These are phyloP conservation scores for Phaonia tiefii DNA, from an alignment of 2,888 invertebrate genomes.

Conservation along the genomic window DNA sequence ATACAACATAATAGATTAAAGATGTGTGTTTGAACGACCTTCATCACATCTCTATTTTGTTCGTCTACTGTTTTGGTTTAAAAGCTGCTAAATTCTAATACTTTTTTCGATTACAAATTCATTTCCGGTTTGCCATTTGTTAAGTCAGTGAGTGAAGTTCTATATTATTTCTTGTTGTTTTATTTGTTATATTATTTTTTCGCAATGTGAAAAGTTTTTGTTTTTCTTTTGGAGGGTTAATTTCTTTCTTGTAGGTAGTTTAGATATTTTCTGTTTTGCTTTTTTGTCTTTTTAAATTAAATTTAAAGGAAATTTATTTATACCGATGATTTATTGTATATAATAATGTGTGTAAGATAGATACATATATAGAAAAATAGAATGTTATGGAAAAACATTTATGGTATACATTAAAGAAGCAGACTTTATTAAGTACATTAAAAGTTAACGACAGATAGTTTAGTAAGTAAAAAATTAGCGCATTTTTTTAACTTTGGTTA, in stretches of 20 bases:
- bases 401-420: constrained; percentile 5
- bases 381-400: neutral
- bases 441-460: neutral
- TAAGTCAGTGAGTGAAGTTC: neutral
- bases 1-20: neutral
- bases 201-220: constrained; percentile 44
- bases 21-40: constrained; percentile 10
- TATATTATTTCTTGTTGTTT: constrained; percentile 21
- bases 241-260: constrained; percentile 67
- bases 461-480: constrained; percentile 10
- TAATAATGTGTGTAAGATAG: neutral
- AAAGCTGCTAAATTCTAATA: constrained; percentile 63
- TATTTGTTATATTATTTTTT: neutral
- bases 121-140: constrained; percentile 24
- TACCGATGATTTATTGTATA: neutral
- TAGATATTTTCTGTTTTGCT: constrained; percentile 39
- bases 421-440: neutral
- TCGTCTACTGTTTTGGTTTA: constrained; percentile 58
- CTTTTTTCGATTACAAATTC: constrained; percentile 48
- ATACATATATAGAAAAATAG: neutral
- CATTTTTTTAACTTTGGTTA: constrained; percentile 19
- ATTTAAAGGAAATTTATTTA: constrained; percentile 9
- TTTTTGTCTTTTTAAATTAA: neutral
- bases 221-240: constrained; percentile 65
- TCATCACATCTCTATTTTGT: constrained; percentile 31